phyloP scores from a whole-genome alignment of 2,797 vertebrate species.

The Diceros bicornis region DNA sequence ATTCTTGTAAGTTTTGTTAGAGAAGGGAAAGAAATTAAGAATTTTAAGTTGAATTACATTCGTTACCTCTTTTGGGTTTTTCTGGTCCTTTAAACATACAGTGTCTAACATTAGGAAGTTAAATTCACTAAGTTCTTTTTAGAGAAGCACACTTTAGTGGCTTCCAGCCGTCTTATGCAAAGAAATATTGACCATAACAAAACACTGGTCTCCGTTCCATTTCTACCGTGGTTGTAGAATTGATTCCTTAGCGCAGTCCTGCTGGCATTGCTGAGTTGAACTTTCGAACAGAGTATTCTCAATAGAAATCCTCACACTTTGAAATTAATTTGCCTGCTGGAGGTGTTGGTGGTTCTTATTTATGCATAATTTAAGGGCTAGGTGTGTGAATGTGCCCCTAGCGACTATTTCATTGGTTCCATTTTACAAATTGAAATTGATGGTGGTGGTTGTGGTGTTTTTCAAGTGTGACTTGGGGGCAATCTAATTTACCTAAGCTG shows the following conservation, averaged over 20 bases:
- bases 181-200: neutral
- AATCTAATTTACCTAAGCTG: constrained; percentile 76
- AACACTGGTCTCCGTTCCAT: neutral
- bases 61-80: constrained; percentile 34
- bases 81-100: constrained; percentile 42
- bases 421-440: constrained; percentile 78
- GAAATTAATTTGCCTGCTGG: constrained; percentile 68
- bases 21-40: constrained; percentile 71
- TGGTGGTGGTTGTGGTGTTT: constrained; percentile 47
- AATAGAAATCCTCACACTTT: constrained; percentile 63
- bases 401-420: constrained; percentile 58
- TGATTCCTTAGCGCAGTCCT: constrained; percentile 38
- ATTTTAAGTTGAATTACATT: constrained; percentile 53
- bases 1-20: constrained; percentile 49
- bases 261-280: constrained; percentile 61
- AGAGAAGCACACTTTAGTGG: neutral
- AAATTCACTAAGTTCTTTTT: constrained; percentile 42
- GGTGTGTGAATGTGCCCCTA: constrained; percentile 67
- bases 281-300: constrained; percentile 60
- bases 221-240: neutral
- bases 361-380: constrained; percentile 70
- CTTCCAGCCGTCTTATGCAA: neutral
- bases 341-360: constrained; percentile 70
- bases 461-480: constrained; percentile 69
- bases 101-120: neutral